phyloP scores from a whole-genome alignment of 2,113 vertebrate species.

The Cryptotis parvus region DNA sequence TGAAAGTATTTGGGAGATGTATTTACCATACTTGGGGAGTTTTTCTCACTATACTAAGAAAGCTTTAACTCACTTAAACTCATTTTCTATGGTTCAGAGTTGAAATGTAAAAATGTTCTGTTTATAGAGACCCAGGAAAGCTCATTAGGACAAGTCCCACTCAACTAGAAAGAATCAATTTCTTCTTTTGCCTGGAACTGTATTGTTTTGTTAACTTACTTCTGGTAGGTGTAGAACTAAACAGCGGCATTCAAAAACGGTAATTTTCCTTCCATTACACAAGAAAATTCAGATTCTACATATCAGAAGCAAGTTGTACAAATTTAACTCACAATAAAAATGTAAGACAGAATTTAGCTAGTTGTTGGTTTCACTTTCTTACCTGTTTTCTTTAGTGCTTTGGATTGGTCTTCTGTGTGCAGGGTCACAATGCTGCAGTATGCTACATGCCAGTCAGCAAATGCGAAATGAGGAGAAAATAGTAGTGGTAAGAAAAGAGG shows the following conservation, averaged over 20 bases:
- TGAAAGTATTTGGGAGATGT: too few relatives aligned
- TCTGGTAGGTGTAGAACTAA: neutral
- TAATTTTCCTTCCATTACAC: neutral
- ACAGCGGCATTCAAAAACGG: neutral
- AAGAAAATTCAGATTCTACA: neutral
- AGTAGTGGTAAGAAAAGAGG: neutral
- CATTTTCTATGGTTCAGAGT: too few relatives aligned
- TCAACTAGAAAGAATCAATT: neutral
- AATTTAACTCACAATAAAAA: neutral
- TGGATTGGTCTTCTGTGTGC: neutral
- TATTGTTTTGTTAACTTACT: neutral
- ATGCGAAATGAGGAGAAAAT: neutral
- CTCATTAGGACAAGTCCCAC: too few relatives aligned
- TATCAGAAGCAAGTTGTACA: neutral
- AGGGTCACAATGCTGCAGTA: neutral
- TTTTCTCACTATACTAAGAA: too few relatives aligned
- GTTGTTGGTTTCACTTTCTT: slow-evolving; percentile 4
- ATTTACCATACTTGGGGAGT: too few relatives aligned
- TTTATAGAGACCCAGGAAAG: too few relatives aligned
- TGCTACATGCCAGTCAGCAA: neutral
- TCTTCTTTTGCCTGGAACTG: neutral
- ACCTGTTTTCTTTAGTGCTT: neutral
- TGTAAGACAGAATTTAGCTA: neutral
- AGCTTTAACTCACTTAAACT: too few relatives aligned
- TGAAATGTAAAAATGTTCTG: too few relatives aligned